Base-by-base conservation (phyloP, 2,888 invertebrate genomes). In the Microctonus brassicae region DNA sequence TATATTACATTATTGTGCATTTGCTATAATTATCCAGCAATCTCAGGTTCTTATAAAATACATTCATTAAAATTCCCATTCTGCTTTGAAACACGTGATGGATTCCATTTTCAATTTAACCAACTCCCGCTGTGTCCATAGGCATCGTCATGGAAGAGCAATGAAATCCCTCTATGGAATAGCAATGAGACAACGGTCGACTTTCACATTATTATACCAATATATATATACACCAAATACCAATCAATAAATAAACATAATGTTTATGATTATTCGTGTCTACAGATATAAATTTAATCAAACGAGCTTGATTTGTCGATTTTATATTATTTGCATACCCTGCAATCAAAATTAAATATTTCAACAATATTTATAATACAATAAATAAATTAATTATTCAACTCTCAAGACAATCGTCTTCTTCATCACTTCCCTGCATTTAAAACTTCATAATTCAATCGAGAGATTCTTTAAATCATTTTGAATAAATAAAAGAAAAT, bases 71-170 rank as follows among this genome's bases (percentile, higher is more conserved):
- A 85, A 86, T 87, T 85, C 84, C 83, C 85, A 83, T 79, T 84
- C 83, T 81, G 60, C 58, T 53, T 69, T 58, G 29, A 81, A 80
- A 86, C 86, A 87, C 86, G 86, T 87, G 87, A 86, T 86, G 87
- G 87, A 86, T 86, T 84, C 84, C 84, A 82, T 84, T 86, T 87
- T 87, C 87, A 87, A 86, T 87, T 86, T 86, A 82, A 83, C 78
- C 80, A 82, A 85, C 82, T 84, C 86, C 86, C 79, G 82, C 85
- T 83, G 84, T 78, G 77, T 78, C 79, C 39, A 63, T 9, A 78
- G 79, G 80, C 80, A 78, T 79, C 79, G 81, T 75, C 75, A 79
- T 78, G 74, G 79, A 77, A 79, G 78, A 75, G 74, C 78, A 69
- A 73, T 72, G 70, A 58, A 55, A 57, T 69, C 26, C 34, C 39